Evolutionary conservation across 2,888 invertebrate species (phyloP).

Genomic region (Sympetrum striolatum): DNA sequence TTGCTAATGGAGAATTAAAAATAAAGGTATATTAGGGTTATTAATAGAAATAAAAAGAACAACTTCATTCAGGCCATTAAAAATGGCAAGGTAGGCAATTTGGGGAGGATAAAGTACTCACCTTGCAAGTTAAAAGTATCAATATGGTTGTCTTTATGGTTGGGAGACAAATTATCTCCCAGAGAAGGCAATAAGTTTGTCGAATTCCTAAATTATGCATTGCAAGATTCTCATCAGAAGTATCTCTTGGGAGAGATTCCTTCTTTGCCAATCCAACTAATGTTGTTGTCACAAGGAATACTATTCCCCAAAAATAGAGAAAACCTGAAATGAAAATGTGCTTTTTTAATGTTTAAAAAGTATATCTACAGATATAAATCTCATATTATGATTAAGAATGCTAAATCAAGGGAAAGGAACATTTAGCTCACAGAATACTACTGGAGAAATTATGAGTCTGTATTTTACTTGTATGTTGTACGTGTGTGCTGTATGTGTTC

Average conservation of each 20-base stretch:
- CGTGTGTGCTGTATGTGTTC: too few species aligned
- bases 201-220: conserved; percentile 62
- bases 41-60: too few species aligned
- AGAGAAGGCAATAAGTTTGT: conserved; percentile 83
- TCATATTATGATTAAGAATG: too few species aligned
- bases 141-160: conserved; percentile 79
- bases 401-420: not conserved
- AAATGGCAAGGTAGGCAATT: too few species aligned
- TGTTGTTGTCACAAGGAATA: conserved; percentile 89
- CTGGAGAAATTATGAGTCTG: too few species aligned
- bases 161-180: conserved; percentile 82
- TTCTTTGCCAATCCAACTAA: conserved; percentile 87
- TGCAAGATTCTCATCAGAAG: conserved; percentile 57
- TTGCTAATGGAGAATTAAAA: too few species aligned
- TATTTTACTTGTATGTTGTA: too few species aligned
- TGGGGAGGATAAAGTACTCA: conserved; percentile 56
- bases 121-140: conserved; percentile 90
- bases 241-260: conserved; percentile 66
- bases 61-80: too few species aligned
- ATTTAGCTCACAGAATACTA: too few species aligned
- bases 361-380: too few species aligned
- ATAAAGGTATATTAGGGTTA: too few species aligned
- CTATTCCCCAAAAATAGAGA: conserved; percentile 92
- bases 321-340: conserved; percentile 69
- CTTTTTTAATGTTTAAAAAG: too few species aligned